Evolutionary conservation across 2,888 invertebrate genomes (phyloP), one percentile per base, ranked within the genome.

Genomic region (Patella ulyssiponensis): DNA sequence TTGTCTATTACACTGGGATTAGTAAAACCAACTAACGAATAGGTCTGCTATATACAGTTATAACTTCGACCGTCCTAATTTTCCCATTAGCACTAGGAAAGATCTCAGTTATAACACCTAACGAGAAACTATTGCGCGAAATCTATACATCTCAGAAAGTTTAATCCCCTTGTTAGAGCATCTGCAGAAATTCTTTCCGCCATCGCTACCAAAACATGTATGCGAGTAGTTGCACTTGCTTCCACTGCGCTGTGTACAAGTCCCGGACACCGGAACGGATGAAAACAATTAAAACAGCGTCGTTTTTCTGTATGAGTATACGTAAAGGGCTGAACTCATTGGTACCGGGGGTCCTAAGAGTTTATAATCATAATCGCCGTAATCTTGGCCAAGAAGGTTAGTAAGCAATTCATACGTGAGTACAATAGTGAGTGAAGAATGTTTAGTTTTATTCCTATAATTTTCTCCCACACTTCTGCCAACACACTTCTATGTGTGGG

Each of bases 401-500:
- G 74, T 52, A 33, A 82, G 64, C 5, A 81, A 74, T 14, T 80
- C 81, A 73, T 82, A 79, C 14, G 80, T 82, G 3, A 83, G 73
- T 4, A 53, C 3, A 80, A 73, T 75, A 81, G 76, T 14, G 83
- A 64, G 15, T 83, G 79, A 15, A 83, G 73, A 33, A 83, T 80
- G 2, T 79, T 17, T n/a, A 80, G 27, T 1, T 77, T 53, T 3
- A 80, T 51, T 7, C 81, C 81, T n/a, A 81, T 83, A 72, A 83
- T 72, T 27, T 79, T 54, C 51, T 81, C 79, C 79, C 79, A 82
- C 1, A 52, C 52, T 5, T n/a, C n/a, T n/a, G n/a, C n/a, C n/a
- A n/a, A n/a, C n/a, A n/a, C n/a, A 80, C 81, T 11, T 79, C 83
- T 77, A 83, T 80, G 64, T 83, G 82, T 4, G 82, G 79, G 12